phyloP scores from a whole-genome alignment of 2,888 invertebrate genomes.

The Xestia c-nigrum region DNA sequence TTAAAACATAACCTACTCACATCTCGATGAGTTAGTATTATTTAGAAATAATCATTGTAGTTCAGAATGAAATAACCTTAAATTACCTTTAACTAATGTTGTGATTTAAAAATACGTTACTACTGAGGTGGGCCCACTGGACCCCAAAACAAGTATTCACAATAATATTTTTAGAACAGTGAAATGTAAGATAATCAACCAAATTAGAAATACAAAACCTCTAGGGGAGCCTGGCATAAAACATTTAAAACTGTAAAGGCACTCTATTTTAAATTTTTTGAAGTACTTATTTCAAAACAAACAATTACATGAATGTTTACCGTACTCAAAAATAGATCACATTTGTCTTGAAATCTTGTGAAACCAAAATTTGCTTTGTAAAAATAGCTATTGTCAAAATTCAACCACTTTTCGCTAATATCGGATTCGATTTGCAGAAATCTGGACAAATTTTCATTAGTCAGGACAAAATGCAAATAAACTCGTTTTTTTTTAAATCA shows the following conservation, averaged over 20 bases:
- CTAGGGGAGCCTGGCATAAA: neutral
- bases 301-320: too few relatives aligned
- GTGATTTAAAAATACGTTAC: neutral
- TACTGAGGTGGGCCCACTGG: neutral
- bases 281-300: neutral
- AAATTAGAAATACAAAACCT: neutral
- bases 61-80: conserved; percentile 22
- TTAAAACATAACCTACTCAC: neutral
- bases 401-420: too few relatives aligned
- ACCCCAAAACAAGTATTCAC: neutral
- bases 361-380: too few relatives aligned
- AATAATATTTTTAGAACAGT: neutral
- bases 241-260: neutral
- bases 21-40: neutral
- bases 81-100: neutral
- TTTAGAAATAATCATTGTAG: conserved; percentile 10
- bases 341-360: too few relatives aligned
- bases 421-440: neutral
- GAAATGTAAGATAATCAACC: neutral
- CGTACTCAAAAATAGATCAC: neutral
- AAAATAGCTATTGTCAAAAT: too few relatives aligned
- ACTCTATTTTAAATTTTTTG: neutral
- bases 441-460: neutral
- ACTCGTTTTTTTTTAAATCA: neutral
- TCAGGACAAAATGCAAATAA: conserved; percentile 1